A percentile compares a stretch with the other conserved stretches of the same genome.
These are phyloP conservation scores for Pipistrellus kuhlii DNA, from an alignment of 2,797 vertebrate genomes.

Conservation along the genomic window DNA sequence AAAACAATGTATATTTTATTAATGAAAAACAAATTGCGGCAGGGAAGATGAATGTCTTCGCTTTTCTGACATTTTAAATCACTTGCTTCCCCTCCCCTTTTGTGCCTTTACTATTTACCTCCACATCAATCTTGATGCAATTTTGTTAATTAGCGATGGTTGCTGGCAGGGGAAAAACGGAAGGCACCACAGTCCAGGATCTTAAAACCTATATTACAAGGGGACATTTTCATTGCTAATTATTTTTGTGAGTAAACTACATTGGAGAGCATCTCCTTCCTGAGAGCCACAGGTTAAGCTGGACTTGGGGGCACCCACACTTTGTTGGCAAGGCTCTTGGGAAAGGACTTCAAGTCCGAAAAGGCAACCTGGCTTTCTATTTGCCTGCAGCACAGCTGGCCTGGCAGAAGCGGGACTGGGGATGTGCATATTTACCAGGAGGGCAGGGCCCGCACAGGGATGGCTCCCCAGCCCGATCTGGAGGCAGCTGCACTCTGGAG, in stretches of 20 bases:
- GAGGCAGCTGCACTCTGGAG: conserved; percentile 89
- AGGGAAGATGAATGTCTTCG: conserved; percentile 71
- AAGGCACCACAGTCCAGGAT: conserved; percentile 55
- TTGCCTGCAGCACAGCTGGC: conserved; percentile 77
- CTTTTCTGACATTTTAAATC: conserved; percentile 83
- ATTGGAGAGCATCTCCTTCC: conserved; percentile 63
- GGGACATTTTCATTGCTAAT: conserved; percentile 74
- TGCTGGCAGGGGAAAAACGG: conserved; percentile 44
- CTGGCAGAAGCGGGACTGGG: conserved; percentile 80
- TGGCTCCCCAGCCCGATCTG: conserved; percentile 85
- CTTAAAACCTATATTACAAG: conserved; percentile 78
- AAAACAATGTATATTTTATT: conserved; percentile 88
- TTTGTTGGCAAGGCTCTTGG: conserved; percentile 16
- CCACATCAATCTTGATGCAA: conserved; percentile 83
- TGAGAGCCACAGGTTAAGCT: conserved; percentile 64
- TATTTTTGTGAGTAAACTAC: conserved; percentile 38
- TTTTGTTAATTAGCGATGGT: conserved; percentile 88
- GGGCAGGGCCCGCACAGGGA: conserved; percentile 83
- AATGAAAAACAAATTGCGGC: conserved; percentile 85
- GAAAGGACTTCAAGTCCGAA: conserved; percentile 58
- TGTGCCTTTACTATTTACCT: conserved; percentile 86
- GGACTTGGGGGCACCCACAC: conserved; percentile 64
- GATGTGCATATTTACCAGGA: conserved; percentile 85
- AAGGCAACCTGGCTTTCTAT: conserved; percentile 78
- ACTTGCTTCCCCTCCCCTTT: conserved; percentile 80